These are phyloP conservation scores for Bubo bubo DNA, from an alignment of 2,113 vertebrate species.

Conservation along the genomic window DNA sequence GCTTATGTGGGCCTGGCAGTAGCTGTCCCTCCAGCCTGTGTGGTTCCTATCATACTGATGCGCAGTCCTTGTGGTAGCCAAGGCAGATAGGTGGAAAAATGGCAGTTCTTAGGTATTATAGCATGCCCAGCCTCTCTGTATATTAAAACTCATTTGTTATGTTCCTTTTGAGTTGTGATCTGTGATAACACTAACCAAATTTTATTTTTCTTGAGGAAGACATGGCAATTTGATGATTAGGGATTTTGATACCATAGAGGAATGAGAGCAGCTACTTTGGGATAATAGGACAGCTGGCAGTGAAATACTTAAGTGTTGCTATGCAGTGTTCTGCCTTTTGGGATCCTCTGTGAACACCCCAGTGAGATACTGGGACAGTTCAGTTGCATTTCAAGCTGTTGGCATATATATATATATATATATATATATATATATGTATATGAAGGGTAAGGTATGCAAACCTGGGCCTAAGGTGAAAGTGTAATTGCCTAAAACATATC, in stretches of 20 bases:
- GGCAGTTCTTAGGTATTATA: background rate
- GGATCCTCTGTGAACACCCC: background rate
- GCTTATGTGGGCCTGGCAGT: background rate
- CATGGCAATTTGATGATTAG: background rate
- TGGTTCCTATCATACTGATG: background rate
- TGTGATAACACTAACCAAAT: background rate
- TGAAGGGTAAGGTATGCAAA: background rate
- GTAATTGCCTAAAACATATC: background rate
- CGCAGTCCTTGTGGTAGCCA: background rate
- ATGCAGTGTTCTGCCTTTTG: background rate
- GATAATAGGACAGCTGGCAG: background rate
- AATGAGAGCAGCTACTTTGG: background rate
- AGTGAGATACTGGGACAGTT: background rate
- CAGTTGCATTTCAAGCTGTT: background rate
- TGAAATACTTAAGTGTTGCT: background rate
- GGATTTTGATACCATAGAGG: background rate
- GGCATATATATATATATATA: background rate
- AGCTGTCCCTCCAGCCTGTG: background rate
- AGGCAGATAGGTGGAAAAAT: background rate
- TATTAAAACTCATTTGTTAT: background rate
- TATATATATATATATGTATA: no score
- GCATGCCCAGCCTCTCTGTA: background rate
- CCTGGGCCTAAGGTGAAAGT: background rate
- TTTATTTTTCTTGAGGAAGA: background rate
- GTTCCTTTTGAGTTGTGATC: background rate